Conservation (phyloP, 2,113 vertebrate genomes). For the Chionodraco myersi region DNA sequence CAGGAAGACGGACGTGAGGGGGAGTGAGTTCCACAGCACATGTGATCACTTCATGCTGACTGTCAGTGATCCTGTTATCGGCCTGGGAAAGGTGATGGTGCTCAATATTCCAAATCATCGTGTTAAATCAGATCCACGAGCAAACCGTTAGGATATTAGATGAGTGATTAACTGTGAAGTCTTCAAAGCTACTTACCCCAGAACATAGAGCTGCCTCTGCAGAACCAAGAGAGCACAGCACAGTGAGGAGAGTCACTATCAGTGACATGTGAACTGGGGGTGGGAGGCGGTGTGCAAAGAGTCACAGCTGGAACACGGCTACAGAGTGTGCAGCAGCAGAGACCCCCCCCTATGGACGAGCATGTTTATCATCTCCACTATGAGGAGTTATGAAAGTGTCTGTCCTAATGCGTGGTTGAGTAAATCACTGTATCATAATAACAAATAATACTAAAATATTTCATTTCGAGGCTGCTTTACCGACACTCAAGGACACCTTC, state of each 20-base stretch:
- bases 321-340: background rate
- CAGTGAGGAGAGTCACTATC: background rate
- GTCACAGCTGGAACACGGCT: background rate
- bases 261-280: background rate
- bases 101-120: background rate
- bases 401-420: too few relatives aligned
- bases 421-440: too few relatives aligned
- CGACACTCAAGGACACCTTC: too few relatives aligned
- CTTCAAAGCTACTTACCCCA: constrained; percentile 73
- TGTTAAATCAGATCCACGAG: constrained; percentile 15
- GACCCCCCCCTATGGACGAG: constrained; percentile 7
- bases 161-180: constrained; percentile 11
- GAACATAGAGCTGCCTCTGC: constrained; percentile 60
- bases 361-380: constrained; percentile 4
- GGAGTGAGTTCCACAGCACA: background rate
- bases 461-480: too few relatives aligned
- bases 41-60: background rate
- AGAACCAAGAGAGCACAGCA: constrained; percentile 65
- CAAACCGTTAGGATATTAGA: constrained; percentile 40
- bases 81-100: background rate
- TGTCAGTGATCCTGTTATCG: background rate
- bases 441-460: too few relatives aligned
- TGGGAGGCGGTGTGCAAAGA: background rate
- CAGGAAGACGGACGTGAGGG: too few relatives aligned
- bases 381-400: background rate